Conservation (phyloP, 2,113 vertebrate genomes). For the Neogale vison region DNA sequence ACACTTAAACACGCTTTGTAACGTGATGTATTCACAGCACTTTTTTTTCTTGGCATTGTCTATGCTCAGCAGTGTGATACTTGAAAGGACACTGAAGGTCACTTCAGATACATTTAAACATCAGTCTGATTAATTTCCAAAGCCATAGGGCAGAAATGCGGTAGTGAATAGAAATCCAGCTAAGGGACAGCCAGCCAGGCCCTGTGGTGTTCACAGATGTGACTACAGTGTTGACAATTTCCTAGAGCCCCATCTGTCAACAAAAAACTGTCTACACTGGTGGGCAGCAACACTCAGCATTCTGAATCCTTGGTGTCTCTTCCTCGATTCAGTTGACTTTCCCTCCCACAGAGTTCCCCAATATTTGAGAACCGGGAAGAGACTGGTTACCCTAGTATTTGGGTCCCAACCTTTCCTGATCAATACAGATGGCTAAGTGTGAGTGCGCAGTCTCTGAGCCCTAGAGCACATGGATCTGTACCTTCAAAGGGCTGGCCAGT, state of each 20-base stretch:
- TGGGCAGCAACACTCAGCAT: too few species aligned
- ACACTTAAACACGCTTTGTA: background rate
- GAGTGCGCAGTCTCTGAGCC: background rate
- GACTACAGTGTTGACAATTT: background rate
- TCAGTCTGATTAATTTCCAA: background rate
- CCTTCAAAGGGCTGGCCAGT: background rate
- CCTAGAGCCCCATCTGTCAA: background rate
- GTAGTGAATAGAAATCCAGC: background rate
- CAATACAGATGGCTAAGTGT: too few species aligned
- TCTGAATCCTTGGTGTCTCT: background rate
- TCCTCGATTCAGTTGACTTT: background rate
- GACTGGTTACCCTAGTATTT: background rate
- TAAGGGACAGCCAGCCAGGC: background rate
- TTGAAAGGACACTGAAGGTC: constrained; percentile 12
- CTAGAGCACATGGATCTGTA: rapidly evolving
- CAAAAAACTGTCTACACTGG: background rate
- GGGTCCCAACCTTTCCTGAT: background rate
- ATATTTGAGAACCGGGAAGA: background rate
- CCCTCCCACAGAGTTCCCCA: background rate
- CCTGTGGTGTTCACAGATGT: background rate
- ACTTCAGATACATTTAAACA: background rate
- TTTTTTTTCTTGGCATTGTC: background rate
- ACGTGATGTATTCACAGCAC: background rate
- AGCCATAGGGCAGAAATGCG: background rate
- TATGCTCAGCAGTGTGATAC: background rate